Evolutionary conservation across 2,888 invertebrate species (phyloP), one percentile per base, ranked within the genome.

Genomic region (Philereme transversata): DNA sequence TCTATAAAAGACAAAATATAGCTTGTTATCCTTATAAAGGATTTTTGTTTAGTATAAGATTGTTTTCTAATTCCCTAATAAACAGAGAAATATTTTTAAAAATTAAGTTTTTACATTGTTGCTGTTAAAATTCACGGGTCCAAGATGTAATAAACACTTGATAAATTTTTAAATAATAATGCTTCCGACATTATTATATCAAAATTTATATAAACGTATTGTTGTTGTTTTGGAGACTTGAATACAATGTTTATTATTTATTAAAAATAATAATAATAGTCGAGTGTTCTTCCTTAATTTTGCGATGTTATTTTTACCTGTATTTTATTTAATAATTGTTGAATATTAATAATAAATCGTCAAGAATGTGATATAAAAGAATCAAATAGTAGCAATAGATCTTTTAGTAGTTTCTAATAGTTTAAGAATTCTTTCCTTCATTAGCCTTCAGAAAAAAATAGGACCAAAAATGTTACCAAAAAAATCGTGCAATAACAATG

Each of bases 11-110:
- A 88, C 87, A 90, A 69, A 83, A 86, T 83, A 83, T 82, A 70
- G 90, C 88, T 88, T 90, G 90, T 91, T 91, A 90, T 91, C 90
- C 91, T 91, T 88, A 68, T 69, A 81, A 90, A 90, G 90, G 91
- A 90, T 52, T 88, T 88, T 75, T 74, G 78, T 87, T 91, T 82
- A 87, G 83, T 77, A 57, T 88, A 86, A 87, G 86, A 74, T 83
- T 83, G 80, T 84, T 86, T 85, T 82, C 68, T 71, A 72, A 74
- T 79, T 77, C 79, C 82, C 77, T 83, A 81, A 75, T 75, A 82
- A 79, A 79, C 84, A 85, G 82, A 88, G 83, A 79, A 72, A 76
- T 76, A 75, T 86, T 89, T 90, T 88, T 84, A 84, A 83, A 83
- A 83, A 73, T 87, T 90, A 83, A 81, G 83, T 88, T 88, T 82